phyloP scores from a whole-genome alignment of 2,797 vertebrate species.

The Catamblyrhynchus diadema region DNA sequence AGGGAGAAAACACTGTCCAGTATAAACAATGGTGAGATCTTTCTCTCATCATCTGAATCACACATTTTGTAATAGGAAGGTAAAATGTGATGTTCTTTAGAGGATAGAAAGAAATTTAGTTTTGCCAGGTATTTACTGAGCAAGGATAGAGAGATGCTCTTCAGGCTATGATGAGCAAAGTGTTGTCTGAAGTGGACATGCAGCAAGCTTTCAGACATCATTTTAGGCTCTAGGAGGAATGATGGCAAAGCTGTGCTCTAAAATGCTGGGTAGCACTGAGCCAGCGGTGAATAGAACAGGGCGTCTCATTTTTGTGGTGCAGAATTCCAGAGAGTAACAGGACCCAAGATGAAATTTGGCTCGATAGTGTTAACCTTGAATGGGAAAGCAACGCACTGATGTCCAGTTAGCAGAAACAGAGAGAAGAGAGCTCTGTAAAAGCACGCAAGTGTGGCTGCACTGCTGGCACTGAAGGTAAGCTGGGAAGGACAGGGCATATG shows the following conservation, averaged over 20 bases:
- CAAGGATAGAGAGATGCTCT: neutral
- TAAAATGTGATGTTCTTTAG: neutral
- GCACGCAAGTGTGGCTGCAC: neutral
- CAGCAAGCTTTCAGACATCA: neutral
- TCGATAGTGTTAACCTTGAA: neutral
- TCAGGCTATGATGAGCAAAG: neutral
- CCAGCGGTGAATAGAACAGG: neutral
- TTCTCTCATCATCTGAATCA: neutral
- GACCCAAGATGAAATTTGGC: neutral
- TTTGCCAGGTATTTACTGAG: neutral
- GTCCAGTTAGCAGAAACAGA: neutral
- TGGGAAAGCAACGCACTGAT: neutral
- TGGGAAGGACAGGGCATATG: accelerated
- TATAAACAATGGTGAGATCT: neutral
- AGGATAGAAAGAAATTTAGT: neutral
- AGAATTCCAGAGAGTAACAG: neutral
- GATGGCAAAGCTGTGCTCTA: neutral
- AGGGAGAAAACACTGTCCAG: neutral
- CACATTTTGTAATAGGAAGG: neutral
- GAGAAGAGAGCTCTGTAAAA: neutral
- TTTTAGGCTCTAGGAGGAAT: neutral
- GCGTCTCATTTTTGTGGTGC: neutral
- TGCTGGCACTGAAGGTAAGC: neutral
- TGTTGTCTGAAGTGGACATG: neutral
- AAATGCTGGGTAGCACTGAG: neutral